Conservation (phyloP, 2,888 invertebrate genomes). For the Drepana falcataria region DNA sequence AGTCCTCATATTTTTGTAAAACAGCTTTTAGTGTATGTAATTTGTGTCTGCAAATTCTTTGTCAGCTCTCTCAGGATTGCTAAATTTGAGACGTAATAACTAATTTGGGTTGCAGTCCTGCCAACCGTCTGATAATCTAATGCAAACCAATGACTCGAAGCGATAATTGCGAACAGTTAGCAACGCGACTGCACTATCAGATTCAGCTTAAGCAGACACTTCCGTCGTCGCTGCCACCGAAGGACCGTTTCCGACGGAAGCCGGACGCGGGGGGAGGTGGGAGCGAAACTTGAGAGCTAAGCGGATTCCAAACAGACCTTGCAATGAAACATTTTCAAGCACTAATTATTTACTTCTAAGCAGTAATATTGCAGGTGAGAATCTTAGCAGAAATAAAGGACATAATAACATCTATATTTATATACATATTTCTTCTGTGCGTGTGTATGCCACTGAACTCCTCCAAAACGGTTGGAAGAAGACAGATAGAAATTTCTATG, state of each 20-base stretch:
- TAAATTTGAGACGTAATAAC: too few relatives aligned
- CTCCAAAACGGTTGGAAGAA: too few relatives aligned
- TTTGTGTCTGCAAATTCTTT: too few relatives aligned
- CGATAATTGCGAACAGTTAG: constrained; percentile 39
- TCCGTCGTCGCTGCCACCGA: constrained; percentile 42
- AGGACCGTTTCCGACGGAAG: constrained; percentile 53
- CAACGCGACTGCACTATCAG: constrained; percentile 32
- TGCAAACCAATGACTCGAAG: constrained; percentile 14
- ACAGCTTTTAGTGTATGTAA: too few relatives aligned
- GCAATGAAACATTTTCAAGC: constrained; percentile 23
- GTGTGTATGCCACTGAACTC: too few relatives aligned
- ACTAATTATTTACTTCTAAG: constrained; percentile 19
- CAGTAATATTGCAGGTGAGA: not conserved
- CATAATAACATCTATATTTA: too few relatives aligned
- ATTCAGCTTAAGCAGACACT: constrained; percentile 45
- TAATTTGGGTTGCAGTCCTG: not conserved
- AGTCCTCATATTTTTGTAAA: too few relatives aligned
- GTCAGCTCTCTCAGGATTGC: too few relatives aligned
- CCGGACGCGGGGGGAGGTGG: constrained; percentile 29
- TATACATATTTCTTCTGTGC: too few relatives aligned
- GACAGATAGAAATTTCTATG: too few relatives aligned
- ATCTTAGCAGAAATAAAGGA: too few relatives aligned
- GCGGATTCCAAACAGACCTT: constrained; percentile 41
- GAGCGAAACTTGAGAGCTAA: constrained; percentile 23
- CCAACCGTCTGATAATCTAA: constrained; percentile 5